phyloP scores from a whole-genome alignment of 2,113 vertebrate genomes.

The Upupa epops region DNA sequence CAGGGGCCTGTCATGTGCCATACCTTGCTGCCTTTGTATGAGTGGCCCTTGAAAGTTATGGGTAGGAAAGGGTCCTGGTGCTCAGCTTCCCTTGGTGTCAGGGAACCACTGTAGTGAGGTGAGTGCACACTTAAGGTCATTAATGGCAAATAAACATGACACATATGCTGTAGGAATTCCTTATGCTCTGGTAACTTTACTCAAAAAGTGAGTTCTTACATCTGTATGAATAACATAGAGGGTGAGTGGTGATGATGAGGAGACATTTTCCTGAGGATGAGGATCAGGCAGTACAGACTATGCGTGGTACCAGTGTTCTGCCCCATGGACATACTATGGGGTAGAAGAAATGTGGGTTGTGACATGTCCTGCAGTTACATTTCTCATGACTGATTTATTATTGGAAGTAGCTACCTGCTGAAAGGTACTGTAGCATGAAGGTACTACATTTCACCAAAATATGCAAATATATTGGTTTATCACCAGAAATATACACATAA shows the following conservation, averaged over 20 bases:
- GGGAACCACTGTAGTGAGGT: neutral
- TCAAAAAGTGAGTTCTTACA: neutral
- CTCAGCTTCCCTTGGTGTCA: rapidly evolving
- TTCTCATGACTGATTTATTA: neutral
- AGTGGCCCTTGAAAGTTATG: neutral
- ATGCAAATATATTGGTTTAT: neutral
- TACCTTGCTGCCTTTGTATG: neutral
- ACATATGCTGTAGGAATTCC: neutral
- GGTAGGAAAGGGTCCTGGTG: neutral
- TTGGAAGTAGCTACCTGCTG: neutral
- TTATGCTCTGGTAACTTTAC: neutral
- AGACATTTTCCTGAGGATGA: neutral
- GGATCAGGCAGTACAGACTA: neutral
- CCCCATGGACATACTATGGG: too few species aligned
- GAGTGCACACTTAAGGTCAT: rapidly evolving
- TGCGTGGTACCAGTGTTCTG: neutral
- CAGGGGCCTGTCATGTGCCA: neutral
- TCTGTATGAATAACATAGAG: neutral
- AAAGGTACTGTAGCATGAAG: neutral
- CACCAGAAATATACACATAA: neutral
- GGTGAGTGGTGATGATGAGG: neutral
- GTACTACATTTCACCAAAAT: neutral
- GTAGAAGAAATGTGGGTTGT: neutral
- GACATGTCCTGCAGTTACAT: neutral
- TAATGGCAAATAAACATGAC: neutral